These are phyloP conservation scores for Diogma glabrata DNA, from an alignment of 2,888 invertebrate species.

Conservation along the genomic window DNA sequence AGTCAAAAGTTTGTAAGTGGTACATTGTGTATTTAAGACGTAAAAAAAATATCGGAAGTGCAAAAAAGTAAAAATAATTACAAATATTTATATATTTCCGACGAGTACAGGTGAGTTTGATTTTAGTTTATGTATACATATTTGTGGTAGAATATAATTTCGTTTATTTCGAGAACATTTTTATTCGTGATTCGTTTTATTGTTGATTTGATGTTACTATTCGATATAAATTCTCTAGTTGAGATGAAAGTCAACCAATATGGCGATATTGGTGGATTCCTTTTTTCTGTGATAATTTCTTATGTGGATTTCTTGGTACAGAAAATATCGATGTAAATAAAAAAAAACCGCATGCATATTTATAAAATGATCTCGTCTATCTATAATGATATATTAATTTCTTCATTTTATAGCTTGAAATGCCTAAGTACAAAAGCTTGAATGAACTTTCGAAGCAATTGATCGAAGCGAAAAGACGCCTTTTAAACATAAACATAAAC, in stretches of 20 bases:
- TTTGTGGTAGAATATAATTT: too few species aligned
- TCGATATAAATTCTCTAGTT: too few species aligned
- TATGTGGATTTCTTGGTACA: background rate
- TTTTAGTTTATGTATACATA: too few species aligned
- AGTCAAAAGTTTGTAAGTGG: background rate
- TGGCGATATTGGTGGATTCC: background rate
- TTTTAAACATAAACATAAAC: background rate
- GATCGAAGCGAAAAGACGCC: background rate
- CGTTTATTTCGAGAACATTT: too few species aligned
- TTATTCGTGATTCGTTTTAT: too few species aligned
- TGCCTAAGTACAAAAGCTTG: background rate
- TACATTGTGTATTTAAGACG: background rate
- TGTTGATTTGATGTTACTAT: too few species aligned
- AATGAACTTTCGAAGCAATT: background rate
- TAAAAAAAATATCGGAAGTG: too few species aligned
- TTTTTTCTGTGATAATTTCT: background rate
- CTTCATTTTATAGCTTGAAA: background rate
- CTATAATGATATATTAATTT: constrained; percentile 1
- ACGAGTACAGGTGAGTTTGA: background rate
- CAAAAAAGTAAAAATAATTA: background rate
- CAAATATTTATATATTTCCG: background rate
- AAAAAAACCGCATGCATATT: background rate
- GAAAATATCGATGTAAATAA: background rate
- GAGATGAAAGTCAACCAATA: background rate
- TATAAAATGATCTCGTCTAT: background rate